Conservation (phyloP, 2,113 vertebrate species). For the Syngnathus typhle region DNA sequence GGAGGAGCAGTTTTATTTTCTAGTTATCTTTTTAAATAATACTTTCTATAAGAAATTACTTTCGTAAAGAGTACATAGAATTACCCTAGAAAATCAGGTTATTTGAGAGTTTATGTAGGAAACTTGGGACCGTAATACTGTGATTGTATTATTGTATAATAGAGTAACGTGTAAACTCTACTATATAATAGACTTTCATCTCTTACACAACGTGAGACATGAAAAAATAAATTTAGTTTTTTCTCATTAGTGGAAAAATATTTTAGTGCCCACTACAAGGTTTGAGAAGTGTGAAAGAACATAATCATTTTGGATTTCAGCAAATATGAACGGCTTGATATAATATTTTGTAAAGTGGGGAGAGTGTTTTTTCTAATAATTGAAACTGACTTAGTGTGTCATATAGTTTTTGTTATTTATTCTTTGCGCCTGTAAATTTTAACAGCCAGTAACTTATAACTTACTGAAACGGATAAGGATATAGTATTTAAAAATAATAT, state of each 20-base stretch:
- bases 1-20: no score
- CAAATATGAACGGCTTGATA: neutral
- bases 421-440: neutral
- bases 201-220: neutral
- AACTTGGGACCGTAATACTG: neutral
- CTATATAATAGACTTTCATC: neutral
- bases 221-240: constrained; percentile 39
- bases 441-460: neutral
- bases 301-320: neutral
- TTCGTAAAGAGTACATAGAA: neutral
- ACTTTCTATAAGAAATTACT: neutral
- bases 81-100: neutral
- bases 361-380: neutral
- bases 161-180: neutral
- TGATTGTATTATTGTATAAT: neutral
- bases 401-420: neutral
- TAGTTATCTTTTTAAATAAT: neutral
- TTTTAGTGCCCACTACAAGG: neutral
- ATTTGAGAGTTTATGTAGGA: neutral
- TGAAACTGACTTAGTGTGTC: neutral
- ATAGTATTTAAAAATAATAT: neutral
- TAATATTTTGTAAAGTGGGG: neutral
- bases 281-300: neutral
- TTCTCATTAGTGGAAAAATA: constrained; percentile 33
- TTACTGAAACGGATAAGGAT: neutral